Evolutionary conservation across 2,888 invertebrate genomes (phyloP).

Genomic region (Heliconius cydno): DNA sequence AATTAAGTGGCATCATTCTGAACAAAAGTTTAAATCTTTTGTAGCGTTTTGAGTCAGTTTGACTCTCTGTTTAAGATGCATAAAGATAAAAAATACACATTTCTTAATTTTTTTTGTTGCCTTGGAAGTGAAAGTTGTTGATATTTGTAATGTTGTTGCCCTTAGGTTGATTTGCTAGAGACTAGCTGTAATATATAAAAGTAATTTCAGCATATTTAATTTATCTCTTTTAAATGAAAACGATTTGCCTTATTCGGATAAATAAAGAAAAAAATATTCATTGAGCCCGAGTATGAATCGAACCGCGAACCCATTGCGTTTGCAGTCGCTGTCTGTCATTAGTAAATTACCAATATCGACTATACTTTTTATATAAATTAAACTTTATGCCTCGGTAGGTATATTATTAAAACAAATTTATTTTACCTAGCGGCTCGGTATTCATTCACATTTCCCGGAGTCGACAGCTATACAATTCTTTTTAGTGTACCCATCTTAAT

Average conservation of each 20-base stretch:
- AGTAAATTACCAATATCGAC: not conserved
- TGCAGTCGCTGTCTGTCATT: not conserved
- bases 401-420: not conserved
- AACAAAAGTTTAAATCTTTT: not conserved
- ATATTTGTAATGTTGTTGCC: not conserved
- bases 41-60: not conserved
- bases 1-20: not conserved
- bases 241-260: not conserved
- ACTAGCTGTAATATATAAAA: too few relatives aligned
- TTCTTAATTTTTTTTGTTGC: not conserved
- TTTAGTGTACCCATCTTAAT: not conserved
- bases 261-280: not conserved
- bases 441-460: too few relatives aligned
- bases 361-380: not conserved
- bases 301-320: not conserved
- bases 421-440: not conserved
- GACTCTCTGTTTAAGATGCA: not conserved
- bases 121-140: not conserved
- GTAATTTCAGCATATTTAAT: too few relatives aligned
- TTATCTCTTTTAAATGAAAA: not conserved
- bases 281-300: too few relatives aligned
- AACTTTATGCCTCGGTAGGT: not conserved
- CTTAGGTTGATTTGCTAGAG: not conserved
- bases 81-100: not conserved
- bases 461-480: too few relatives aligned